Base-by-base conservation (phyloP, 1,140 invertebrate genomes). In the Scaptomyza graminum region DNA sequence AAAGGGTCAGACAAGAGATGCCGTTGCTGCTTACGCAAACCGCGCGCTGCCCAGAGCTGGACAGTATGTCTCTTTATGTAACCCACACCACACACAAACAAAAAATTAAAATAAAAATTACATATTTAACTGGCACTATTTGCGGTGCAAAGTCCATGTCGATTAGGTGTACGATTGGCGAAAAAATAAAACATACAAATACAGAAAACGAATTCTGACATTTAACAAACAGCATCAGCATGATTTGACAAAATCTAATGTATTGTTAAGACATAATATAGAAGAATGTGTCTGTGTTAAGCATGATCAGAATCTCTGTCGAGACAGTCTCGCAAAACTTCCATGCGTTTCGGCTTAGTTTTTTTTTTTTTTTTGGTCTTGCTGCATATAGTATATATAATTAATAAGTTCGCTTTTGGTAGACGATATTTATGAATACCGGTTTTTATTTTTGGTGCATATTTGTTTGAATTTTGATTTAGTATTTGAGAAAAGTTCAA, bases 21-120 rank as follows among this genome's bases (percentile, higher is more conserved):
- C 62, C 68, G 64, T 41, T n/a, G n/a, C 43, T 16, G 44, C 79
- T 82, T 87, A 87, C 82, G 82, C 82, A 87, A 87, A 87, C 78
- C 74, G 74, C 74, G 74, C 67, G 46, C 47, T 22, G 28, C 16
- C 31, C 49, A 34, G 1, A 34, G 25, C 46, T 44, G 46, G 60
- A 31, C 61, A 56, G 69, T 43, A 9, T 31, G 46, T 49, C 28
- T 54, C 63, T 75, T 85, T 85, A 85, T 85, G 78, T 87, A 85
- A 55, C 34, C 77, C 70, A 75, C 69, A 63, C 63, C 67, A 77
- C 49, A 81, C 9, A 41, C 39, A 56, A 41, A 50, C 25, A 61
- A 46, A 54, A n/a, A n/a, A n/a, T n/a, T n/a, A n/a, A n/a, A n/a
- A n/a, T n/a, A n/a, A n/a, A n/a, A 54, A 41, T 41, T 49, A 72